Evolutionary conservation across 2,888 invertebrate species (phyloP), one percentile per base, ranked within the genome.

Genomic region (Dendrolimus houi): DNA sequence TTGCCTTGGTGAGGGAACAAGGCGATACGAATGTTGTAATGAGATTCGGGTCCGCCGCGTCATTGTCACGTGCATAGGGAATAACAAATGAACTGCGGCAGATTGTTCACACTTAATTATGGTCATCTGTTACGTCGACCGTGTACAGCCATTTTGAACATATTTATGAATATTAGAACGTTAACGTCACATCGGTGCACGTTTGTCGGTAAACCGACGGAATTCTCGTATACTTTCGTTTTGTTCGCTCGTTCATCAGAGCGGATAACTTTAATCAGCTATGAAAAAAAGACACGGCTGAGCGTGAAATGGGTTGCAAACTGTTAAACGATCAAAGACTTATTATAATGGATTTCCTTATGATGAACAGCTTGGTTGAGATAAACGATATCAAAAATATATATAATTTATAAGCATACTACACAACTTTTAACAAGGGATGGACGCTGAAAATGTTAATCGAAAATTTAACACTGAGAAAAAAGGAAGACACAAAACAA

Each of bases 61-160:
- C 85, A 86, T 85, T 86, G 86, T 84, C 87, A 85, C 80, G 83
- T 86, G 87, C 84, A 81, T 71, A 75, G 68, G 72, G 86, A 84
- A 87, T 87, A 82, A 69, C 74, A 75, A 79, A 87, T 83, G 83
- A 85, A 81, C 67, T 63, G 59, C 65, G 69, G 70, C 72, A 74
- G 75, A 76, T 77, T 77, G 79, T 79, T 79, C 74, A 78, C 73
- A 75, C 77, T 73, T 85, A 81, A 85, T 85, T 82, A 76, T 75
- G 56, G 69, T 70, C 74, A 73, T 76, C 75, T 76, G 76, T 75
- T 77, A 72, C 66, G 66, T 65, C 64, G 59, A 29, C 41, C 41
- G 53, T 41, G 63, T 29, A 66, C 64, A 29, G 67, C 66, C 64
- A 65, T 70, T 76, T 68, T 61, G 67, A 65, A 62, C 57, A 62